Percentiles rank a stretch among this genome's conserved stretches.
Conservation (phyloP, 92 coral and sea anemone species). For the Nematostella vectensis region DNA sequence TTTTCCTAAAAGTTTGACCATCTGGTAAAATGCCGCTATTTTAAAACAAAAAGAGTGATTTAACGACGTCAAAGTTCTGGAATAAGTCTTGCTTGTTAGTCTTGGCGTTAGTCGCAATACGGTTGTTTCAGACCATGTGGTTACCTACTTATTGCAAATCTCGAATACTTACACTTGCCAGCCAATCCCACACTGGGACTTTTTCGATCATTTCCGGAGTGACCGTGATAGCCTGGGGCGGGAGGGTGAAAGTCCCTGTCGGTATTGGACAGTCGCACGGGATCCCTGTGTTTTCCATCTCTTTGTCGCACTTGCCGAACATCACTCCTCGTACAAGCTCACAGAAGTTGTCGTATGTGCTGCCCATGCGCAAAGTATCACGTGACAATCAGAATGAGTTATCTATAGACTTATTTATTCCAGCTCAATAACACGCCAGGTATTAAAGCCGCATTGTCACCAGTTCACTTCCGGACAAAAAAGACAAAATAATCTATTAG, state of each 20-base stretch:
- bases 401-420: not conserved
- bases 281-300: slow-evolving; percentile 48
- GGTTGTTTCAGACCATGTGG: no score
- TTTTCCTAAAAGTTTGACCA: no score
- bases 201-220: slow-evolving; percentile 31
- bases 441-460: no score
- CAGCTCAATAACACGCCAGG: not conserved
- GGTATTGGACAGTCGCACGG: slow-evolving; percentile 71
- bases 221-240: slow-evolving; percentile 38
- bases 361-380: slow-evolving; percentile 4
- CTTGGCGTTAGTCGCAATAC: no score
- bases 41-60: no score
- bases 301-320: slow-evolving; percentile 42
- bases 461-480: no score
- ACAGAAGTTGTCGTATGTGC: slow-evolving; percentile 57
- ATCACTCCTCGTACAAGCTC: slow-evolving; percentile 39
- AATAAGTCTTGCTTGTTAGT: no score
- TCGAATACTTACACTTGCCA: slow-evolving; percentile 34
- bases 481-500: no score
- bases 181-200: slow-evolving; percentile 31
- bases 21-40: no score
- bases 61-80: no score
- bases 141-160: no score
- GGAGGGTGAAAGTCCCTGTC: slow-evolving; percentile 43
- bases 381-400: not conserved